A percentile compares a stretch with the other conserved stretches of the same genome.
These are phyloP conservation scores for Tribolium castaneum DNA, from an alignment of 1,140 invertebrate species.

Conservation along the genomic window DNA sequence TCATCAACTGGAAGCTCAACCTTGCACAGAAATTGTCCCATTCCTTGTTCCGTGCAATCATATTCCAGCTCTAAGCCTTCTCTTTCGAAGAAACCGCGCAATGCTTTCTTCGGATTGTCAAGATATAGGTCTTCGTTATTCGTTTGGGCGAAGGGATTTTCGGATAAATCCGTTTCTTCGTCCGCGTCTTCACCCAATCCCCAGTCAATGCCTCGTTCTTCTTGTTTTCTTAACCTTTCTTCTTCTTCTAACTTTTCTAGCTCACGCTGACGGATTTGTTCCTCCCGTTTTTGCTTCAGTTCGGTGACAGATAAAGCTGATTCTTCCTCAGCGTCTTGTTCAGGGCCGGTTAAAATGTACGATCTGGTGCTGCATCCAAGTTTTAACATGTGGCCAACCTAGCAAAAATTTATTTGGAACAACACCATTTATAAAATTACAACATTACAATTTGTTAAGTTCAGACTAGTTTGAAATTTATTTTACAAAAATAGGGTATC, in stretches of 20 bases:
- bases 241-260: conserved; percentile 67
- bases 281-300: conserved; percentile 75
- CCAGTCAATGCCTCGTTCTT: conserved; percentile 87
- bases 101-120: conserved; percentile 94
- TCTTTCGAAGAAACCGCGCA: conserved; percentile 94
- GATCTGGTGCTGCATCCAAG: conserved; percentile 91
- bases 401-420: not conserved
- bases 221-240: conserved; percentile 67
- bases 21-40: conserved; percentile 80
- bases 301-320: conserved; percentile 84
- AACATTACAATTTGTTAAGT: too few species aligned
- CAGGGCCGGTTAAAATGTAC: conserved; percentile 87
- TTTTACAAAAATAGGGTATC: too few species aligned
- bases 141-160: conserved; percentile 85
- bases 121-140: conserved; percentile 90
- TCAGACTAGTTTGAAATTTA: too few species aligned
- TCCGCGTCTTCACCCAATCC: conserved; percentile 93
- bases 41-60: conserved; percentile 83
- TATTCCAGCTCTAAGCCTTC: conserved; percentile 91
- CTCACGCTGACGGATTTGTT: conserved; percentile 69
- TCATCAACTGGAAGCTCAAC: conserved; percentile 83
- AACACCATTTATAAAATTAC: too few species aligned
- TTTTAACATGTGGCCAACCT: conserved; percentile 91
- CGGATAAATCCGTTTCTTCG: conserved; percentile 82
- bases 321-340: conserved; percentile 88